Conservation (phyloP, 2,888 invertebrate genomes). For the Rhamphomyia laevipes region DNA sequence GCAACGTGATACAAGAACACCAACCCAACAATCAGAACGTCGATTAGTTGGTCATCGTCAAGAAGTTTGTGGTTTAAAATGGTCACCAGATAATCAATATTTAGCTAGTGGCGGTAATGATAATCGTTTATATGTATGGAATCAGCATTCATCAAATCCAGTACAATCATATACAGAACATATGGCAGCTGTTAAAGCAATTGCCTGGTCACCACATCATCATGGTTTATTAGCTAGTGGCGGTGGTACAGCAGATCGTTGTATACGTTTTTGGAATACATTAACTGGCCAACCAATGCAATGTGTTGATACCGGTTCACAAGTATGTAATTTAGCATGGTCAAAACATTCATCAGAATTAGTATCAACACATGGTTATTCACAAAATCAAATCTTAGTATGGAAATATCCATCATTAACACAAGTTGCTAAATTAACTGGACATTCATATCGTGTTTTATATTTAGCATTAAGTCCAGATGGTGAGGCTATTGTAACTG, state of each 20-base stretch:
- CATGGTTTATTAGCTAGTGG: slow-evolving; percentile 93
- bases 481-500: slow-evolving; percentile 97
- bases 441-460: slow-evolving; percentile 90
- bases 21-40: slow-evolving; percentile 62
- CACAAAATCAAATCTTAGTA: slow-evolving; percentile 95
- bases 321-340: slow-evolving; percentile 98
- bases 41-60: slow-evolving; percentile 86
- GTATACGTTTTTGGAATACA: slow-evolving; percentile 97
- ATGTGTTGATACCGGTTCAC: slow-evolving; percentile 93
- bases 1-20: slow-evolving; percentile 85
- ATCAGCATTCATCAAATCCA: slow-evolving; percentile 72
- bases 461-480: slow-evolving; percentile 96
- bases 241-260: slow-evolving; percentile 98
- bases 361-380: slow-evolving; percentile 96
- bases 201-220: slow-evolving; percentile 98
- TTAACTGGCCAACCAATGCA: slow-evolving; percentile 97
- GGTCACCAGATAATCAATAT: slow-evolving; percentile 96
- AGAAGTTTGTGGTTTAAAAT: slow-evolving; percentile 96
- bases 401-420: slow-evolving; percentile 98
- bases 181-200: slow-evolving; percentile 94
- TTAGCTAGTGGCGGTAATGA: slow-evolving; percentile 98
- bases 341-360: slow-evolving; percentile 96
- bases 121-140: slow-evolving; percentile 46
- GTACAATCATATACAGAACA: slow-evolving; percentile 93
- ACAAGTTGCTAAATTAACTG: slow-evolving; percentile 93